Evolutionary conservation across 2,113 vertebrate genomes (phyloP).

Genomic region (Perca flavescens): DNA sequence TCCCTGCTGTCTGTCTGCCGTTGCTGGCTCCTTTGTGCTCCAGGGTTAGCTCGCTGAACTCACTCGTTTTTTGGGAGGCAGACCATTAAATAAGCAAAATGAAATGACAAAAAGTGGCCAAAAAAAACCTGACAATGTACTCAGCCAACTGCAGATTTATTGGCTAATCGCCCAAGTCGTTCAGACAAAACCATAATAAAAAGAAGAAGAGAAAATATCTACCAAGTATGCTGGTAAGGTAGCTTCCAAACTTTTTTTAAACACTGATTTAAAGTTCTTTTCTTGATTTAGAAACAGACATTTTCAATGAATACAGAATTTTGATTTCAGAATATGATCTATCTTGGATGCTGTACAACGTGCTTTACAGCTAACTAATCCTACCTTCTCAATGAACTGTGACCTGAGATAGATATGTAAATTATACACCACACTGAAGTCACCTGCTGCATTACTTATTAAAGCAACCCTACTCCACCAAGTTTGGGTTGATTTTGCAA

Average conservation of each 20-base stretch:
- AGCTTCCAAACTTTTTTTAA: background rate
- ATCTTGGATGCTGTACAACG: background rate
- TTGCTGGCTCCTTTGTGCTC: no score
- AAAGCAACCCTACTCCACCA: conserved; percentile 11
- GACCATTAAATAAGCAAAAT: no score
- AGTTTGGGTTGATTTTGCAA: conserved; percentile 44
- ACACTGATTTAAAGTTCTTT: background rate
- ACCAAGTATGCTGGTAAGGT: background rate
- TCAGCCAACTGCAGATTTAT: no score
- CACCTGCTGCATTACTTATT: conserved; percentile 25
- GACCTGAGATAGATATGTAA: conserved; percentile 3
- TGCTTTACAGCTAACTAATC: background rate
- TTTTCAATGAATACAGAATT: background rate
- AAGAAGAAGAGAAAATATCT: background rate
- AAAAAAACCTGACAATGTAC: no score
- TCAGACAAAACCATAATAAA: background rate
- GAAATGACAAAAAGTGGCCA: no score
- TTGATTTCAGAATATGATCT: background rate
- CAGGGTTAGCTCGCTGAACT: no score
- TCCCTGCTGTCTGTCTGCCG: no score
- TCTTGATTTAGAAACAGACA: background rate
- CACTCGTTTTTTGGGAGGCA: no score
- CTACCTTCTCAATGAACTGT: background rate
- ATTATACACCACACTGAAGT: background rate
- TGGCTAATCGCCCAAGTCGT: no score